Percentiles rank a stretch among this genome's conserved stretches.
phyloP scores from a whole-genome alignment of 2,888 invertebrate species.

The Leptinotarsa rubiginosa region DNA sequence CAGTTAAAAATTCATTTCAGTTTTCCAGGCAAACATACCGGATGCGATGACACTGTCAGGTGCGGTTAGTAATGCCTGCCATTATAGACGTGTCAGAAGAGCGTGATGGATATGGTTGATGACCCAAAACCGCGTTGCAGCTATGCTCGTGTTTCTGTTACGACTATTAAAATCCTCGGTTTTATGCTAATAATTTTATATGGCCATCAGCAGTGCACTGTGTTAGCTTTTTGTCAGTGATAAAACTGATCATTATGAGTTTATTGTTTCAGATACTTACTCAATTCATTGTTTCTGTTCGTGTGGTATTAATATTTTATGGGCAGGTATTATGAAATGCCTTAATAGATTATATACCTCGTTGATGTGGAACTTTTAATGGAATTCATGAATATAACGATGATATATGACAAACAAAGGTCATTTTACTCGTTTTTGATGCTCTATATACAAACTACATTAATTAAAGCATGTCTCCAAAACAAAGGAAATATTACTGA shows the following conservation, averaged over 20 bases:
- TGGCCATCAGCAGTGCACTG: conserved; percentile 32
- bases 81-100: conserved; percentile 63
- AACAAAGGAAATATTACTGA: no score
- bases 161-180: conserved; percentile 45
- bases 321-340: not conserved
- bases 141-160: conserved; percentile 37
- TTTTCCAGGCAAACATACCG: conserved; percentile 2
- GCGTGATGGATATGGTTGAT: conserved; percentile 64
- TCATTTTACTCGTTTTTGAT: no score
- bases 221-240: conserved; percentile 36
- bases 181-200: conserved; percentile 50
- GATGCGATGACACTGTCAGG: conserved; percentile 51
- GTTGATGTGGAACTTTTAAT: not conserved
- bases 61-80: conserved; percentile 63
- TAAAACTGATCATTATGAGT: conserved; percentile 38
- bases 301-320: conserved; percentile 7
- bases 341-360: not conserved
- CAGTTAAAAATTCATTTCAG: not conserved
- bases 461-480: no score
- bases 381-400: not conserved
- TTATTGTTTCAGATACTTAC: conserved; percentile 35
- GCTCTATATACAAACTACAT: no score
- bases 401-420: not conserved
- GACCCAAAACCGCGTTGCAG: conserved; percentile 51
- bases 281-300: conserved; percentile 28